Base-by-base conservation (phyloP, 2,888 invertebrate species). In the Chrysomela aeneicollis region DNA sequence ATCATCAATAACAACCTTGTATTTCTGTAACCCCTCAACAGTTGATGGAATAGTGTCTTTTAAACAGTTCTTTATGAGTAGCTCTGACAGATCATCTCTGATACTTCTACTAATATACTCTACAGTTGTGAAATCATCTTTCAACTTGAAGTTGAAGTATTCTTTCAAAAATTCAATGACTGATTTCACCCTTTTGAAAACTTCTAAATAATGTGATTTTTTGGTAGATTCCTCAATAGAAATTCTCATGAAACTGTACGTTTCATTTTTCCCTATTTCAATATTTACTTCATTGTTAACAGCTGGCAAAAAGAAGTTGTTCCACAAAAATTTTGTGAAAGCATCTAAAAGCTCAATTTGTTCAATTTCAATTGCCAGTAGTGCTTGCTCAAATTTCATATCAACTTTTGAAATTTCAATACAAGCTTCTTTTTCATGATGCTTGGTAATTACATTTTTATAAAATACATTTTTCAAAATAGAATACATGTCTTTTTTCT, bases 31-130 rank as follows among this genome's bases (percentile, higher is more conserved):
- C 68, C 92, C 92, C 60, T 87, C 87, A 70, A 88, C 88, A 55
- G 88, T 91, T 68, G 88, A 89, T 0, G 95, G 95, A 75, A 95
- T 89, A 0, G 92, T 91, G 68, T 89, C 85, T 54, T 89, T 85
- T 8, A 95, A 85, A 76, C 94, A 94, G 73, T 92, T 87, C 68
- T 89, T 87, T 2, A 92, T 87, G 37, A 95, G 82, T 17, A 87
- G 78, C 17, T 88, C 86, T 19, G 90, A 86, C 72, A 94, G 87
- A 51, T 88, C 86, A 3, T 82, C 79, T 73, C 86, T 83, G 37
- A 89, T 84, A 70, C 86, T 80, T 46, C 83, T 81, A 0, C 89
- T 88, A 53, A 90, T 83, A 73, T 84, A 84, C 63, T 78, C 82
- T 76, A 92, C 83, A 42, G 89, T 80, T 1, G 84, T 84, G 37